Evolutionary conservation across 1,140 invertebrate species (phyloP).

Genomic region (Bombus picipes): DNA sequence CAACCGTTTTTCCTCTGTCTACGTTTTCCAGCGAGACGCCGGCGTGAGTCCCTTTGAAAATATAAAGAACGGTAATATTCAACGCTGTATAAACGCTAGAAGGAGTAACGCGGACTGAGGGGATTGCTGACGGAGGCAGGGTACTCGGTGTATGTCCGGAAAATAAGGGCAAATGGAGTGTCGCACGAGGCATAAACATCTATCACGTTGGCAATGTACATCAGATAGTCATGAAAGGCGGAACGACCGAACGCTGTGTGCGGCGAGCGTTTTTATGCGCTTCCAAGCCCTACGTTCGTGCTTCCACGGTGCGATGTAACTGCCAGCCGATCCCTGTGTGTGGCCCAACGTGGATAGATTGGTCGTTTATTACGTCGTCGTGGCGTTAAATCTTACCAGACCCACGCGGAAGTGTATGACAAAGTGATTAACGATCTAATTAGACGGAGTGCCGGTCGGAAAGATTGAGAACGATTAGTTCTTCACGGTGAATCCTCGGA

Average conservation of each 20-base stretch:
- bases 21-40: slow-evolving; percentile 33
- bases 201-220: slow-evolving; percentile 63
- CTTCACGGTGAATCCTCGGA: neutral
- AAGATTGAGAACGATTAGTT: slow-evolving; percentile 30
- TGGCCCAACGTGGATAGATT: slow-evolving; percentile 33
- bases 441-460: slow-evolving; percentile 23
- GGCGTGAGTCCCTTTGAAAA: slow-evolving; percentile 58
- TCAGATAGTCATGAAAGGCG: slow-evolving; percentile 72
- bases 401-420: slow-evolving; percentile 41
- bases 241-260: slow-evolving; percentile 50
- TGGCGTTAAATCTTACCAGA: slow-evolving; percentile 45
- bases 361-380: slow-evolving; percentile 51
- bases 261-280: slow-evolving; percentile 48
- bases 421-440: slow-evolving; percentile 53
- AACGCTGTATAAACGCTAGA: slow-evolving; percentile 16
- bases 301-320: slow-evolving; percentile 4
- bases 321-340: slow-evolving; percentile 10
- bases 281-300: neutral
- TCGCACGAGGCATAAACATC: slow-evolving; percentile 63
- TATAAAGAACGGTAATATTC: slow-evolving; percentile 68
- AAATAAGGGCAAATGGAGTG: slow-evolving; percentile 65
- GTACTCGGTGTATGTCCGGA: slow-evolving; percentile 21
- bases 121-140: neutral
- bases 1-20: slow-evolving; percentile 6
- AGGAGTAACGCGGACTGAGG: neutral